These are phyloP conservation scores for Pegoplata infirma DNA, from an alignment of 2,888 invertebrate genomes.

Conservation along the genomic window DNA sequence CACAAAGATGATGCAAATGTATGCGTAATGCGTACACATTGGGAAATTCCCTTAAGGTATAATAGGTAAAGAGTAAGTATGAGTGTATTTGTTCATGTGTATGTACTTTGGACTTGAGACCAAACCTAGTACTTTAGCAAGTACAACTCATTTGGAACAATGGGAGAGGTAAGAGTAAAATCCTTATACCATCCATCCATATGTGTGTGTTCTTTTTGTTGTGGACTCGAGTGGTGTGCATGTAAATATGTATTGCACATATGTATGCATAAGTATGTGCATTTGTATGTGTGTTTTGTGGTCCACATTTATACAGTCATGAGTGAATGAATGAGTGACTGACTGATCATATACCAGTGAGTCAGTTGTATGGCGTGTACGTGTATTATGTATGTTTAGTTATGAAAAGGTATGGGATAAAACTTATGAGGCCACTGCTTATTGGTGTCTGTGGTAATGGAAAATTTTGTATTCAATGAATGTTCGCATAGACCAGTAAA, in stretches of 20 bases:
- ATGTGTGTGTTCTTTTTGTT: conserved; percentile 24
- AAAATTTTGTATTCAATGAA: conserved; percentile 52
- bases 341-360: conserved; percentile 45
- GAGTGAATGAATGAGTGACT: neutral
- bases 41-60: conserved; percentile 33
- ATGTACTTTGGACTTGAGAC: conserved; percentile 51
- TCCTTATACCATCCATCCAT: too few relatives aligned
- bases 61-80: conserved; percentile 16
- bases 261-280: neutral
- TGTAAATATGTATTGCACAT: neutral
- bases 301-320: conserved; percentile 18
- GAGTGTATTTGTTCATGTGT: neutral
- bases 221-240: neutral
- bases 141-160: conserved; percentile 35
- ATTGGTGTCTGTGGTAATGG: conserved; percentile 58
- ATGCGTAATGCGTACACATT: conserved; percentile 33
- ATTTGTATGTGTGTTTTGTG: conserved; percentile 26
- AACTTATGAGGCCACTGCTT: conserved; percentile 56
- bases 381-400: neutral
- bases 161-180: conserved; percentile 4
- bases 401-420: conserved; percentile 30
- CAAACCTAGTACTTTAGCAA: conserved; percentile 46
- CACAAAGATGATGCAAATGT: neutral
- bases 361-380: neutral
- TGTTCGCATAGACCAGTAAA: conserved; percentile 4